phyloP scores from a whole-genome alignment of 2,797 vertebrate species.

The Anguilla obscura region DNA sequence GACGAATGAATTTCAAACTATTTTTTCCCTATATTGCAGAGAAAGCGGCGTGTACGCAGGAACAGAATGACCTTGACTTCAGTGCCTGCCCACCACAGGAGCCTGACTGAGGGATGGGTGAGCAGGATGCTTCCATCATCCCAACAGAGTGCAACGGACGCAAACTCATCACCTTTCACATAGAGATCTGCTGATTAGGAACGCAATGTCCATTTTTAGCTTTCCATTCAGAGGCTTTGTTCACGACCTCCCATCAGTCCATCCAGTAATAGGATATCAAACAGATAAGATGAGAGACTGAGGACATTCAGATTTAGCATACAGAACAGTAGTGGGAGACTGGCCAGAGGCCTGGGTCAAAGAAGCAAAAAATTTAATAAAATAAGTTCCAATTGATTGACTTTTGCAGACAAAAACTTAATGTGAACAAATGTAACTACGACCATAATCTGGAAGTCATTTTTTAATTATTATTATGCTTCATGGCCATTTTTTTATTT shows the following conservation, averaged over 20 bases:
- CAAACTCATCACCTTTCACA: slow-evolving; percentile 24
- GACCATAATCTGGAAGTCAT: too few relatives aligned
- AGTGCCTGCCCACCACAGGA: not conserved
- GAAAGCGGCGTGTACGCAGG: not conserved
- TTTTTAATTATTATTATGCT: too few relatives aligned
- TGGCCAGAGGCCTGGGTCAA: not conserved
- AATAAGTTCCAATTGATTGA: not conserved
- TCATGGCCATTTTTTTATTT: too few relatives aligned
- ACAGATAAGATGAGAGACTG: slow-evolving; percentile 21
- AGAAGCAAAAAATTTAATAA: not conserved
- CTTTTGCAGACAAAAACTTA: too few relatives aligned
- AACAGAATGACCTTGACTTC: slow-evolving; percentile 13
- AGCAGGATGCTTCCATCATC: slow-evolving; percentile 8
- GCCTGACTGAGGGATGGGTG: not conserved
- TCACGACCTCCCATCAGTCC: slow-evolving; percentile 12
- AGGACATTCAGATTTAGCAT: slow-evolving; percentile 17
- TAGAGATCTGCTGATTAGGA: slow-evolving; percentile 25
- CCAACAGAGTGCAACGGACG: slow-evolving; percentile 7
- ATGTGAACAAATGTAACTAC: too few relatives aligned
- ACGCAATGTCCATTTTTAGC: not conserved
- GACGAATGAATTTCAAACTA: not conserved
- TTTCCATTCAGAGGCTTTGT: slow-evolving; percentile 13
- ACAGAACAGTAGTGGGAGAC: not conserved
- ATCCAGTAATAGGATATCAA: slow-evolving; percentile 14
- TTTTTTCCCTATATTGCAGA: not conserved